Conservation (phyloP, 2,797 vertebrate species). For the Onychomys leucogaster region DNA sequence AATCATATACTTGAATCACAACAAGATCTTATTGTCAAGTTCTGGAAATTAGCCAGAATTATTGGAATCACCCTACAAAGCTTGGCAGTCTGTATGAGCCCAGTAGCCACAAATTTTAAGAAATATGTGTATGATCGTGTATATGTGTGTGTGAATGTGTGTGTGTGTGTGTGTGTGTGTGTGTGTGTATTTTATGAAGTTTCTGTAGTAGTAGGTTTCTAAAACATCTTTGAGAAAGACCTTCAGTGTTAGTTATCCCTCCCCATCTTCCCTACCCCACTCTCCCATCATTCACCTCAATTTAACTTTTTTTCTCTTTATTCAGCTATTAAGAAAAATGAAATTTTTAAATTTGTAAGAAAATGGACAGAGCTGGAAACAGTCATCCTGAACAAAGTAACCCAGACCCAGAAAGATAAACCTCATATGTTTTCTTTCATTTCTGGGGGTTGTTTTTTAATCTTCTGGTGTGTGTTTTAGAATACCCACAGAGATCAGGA, state of each 20-base stretch:
- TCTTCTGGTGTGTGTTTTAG: neutral
- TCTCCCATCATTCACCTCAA: neutral
- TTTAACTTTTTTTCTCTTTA: neutral
- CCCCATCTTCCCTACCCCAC: neutral
- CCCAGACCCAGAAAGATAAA: neutral
- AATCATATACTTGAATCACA: neutral
- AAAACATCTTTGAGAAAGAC: neutral
- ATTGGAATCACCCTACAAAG: neutral
- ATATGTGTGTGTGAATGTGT: too few relatives aligned
- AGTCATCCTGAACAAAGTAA: neutral
- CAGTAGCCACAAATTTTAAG: neutral
- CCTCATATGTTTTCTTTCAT: neutral
- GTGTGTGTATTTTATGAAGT: neutral
- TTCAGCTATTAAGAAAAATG: neutral
- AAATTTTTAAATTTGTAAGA: neutral
- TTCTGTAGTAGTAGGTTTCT: neutral
- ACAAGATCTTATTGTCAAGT: neutral
- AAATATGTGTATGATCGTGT: neutral
- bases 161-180: neutral
- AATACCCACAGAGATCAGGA: neutral
- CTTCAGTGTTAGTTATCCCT: neutral
- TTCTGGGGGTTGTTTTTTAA: too few relatives aligned
- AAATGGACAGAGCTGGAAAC: neutral
- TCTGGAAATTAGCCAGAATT: neutral
- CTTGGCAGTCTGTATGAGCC: neutral